These are phyloP conservation scores for Spodoptera exigua DNA, from an alignment of 2,888 invertebrate species.

Conservation along the genomic window DNA sequence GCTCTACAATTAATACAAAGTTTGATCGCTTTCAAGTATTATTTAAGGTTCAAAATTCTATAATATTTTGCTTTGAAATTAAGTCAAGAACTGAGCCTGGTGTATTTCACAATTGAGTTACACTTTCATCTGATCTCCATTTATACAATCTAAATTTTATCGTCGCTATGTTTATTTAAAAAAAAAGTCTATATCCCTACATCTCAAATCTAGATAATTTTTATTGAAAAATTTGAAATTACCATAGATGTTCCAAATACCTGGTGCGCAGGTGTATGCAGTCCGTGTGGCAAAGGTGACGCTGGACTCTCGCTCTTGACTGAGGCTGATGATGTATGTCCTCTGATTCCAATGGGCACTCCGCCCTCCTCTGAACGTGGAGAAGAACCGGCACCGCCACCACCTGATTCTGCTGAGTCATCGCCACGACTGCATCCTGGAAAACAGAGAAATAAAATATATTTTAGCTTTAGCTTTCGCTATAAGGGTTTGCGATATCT, in stretches of 20 bases:
- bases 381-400: conserved; percentile 89
- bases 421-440: conserved; percentile 90
- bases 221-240: neutral
- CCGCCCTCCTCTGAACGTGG: conserved; percentile 87
- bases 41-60: too few species aligned
- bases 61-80: too few species aligned
- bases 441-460: neutral
- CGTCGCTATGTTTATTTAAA: neutral
- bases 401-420: conserved; percentile 86
- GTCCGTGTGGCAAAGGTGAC: conserved; percentile 80
- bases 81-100: too few species aligned
- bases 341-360: conserved; percentile 90
- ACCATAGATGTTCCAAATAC: conserved; percentile 60
- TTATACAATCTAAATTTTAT: too few species aligned
- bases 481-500: too few species aligned
- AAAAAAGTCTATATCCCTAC: neutral
- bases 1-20: too few species aligned
- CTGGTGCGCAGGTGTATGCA: conserved; percentile 85
- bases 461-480: too few species aligned
- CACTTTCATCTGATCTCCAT: too few species aligned
- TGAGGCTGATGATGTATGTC: conserved; percentile 96
- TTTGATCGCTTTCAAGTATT: too few species aligned
- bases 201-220: too few species aligned
- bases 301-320: conserved; percentile 95
- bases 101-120: too few species aligned